Percentiles rank a stretch among this genome's conserved stretches.
These are phyloP conservation scores for Peromyscus nudipes DNA, from an alignment of 2,797 vertebrate genomes.

Conservation along the genomic window DNA sequence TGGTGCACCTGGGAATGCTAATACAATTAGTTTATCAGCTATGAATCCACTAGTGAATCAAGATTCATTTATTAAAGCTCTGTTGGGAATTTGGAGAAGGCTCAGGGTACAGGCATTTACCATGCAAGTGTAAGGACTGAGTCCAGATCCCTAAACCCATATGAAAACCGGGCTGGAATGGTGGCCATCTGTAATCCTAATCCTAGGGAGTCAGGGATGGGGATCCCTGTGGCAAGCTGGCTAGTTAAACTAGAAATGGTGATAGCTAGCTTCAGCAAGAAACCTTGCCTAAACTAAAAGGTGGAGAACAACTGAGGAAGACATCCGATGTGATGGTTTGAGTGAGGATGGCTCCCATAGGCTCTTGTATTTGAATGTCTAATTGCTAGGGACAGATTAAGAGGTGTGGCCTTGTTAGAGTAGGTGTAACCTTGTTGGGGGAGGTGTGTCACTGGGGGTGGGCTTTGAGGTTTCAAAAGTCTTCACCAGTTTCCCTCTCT, in stretches of 20 bases:
- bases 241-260: not conserved
- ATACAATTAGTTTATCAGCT: not conserved
- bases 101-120: too few relatives aligned
- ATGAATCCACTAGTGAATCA: not conserved
- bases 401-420: too few relatives aligned
- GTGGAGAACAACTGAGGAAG: too few relatives aligned
- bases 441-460: too few relatives aligned
- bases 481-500: too few relatives aligned
- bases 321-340: not conserved
- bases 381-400: not conserved
- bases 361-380: not conserved
- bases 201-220: not conserved
- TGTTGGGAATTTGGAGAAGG: not conserved
- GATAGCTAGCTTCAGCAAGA: not conserved
- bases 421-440: too few relatives aligned
- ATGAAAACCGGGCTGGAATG: too few relatives aligned
- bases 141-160: not conserved
- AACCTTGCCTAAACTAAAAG: too few relatives aligned
- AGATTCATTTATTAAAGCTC: not conserved
- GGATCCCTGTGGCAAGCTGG: not conserved
- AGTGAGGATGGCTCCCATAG: not conserved
- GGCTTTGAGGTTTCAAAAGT: too few relatives aligned
- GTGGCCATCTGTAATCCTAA: not conserved
- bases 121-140: not conserved
- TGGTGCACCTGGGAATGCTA: not conserved